Percentiles rank a stretch among this genome's conserved stretches.
Evolutionary conservation across 2,797 vertebrate species (phyloP).

Genomic region (Amblyopsis hoosieri): DNA sequence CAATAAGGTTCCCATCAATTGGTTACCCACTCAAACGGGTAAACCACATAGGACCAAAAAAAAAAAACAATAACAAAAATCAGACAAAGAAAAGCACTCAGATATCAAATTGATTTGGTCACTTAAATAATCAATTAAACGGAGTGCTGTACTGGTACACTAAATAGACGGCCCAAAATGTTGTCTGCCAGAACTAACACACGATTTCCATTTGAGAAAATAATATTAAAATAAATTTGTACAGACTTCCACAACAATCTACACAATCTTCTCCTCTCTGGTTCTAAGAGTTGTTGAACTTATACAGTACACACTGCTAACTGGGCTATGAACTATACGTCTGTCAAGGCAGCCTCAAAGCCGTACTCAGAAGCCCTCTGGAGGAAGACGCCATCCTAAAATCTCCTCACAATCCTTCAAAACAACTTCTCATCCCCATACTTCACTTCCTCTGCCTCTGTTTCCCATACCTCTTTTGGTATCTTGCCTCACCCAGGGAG

Average conservation of each 20-base stretch:
- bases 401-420: constrained; percentile 46
- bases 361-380: constrained; percentile 27
- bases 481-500: constrained; percentile 27
- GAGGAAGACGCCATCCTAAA: constrained; percentile 46
- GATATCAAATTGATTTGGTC: constrained; percentile 32
- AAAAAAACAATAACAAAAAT: too few species aligned
- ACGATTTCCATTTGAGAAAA: too few species aligned
- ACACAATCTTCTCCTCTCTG: constrained; percentile 22
- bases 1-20: too few species aligned
- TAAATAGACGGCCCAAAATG: too few species aligned
- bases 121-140: constrained; percentile 15
- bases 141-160: not conserved
- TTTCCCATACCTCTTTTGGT: constrained; percentile 3
- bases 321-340: constrained; percentile 33
- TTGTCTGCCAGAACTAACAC: too few species aligned
- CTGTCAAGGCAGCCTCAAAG: constrained; percentile 37
- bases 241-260: not conserved
- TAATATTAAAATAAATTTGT: not conserved
- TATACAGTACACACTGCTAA: constrained; percentile 24
- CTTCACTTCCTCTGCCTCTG: constrained; percentile 13
- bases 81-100: not conserved
- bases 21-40: not conserved
- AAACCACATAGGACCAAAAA: too few species aligned
- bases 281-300: constrained; percentile 15
- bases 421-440: constrained; percentile 38